Evolutionary conservation across 2,113 vertebrate genomes (phyloP).

Genomic region (Corythaeola cristata): DNA sequence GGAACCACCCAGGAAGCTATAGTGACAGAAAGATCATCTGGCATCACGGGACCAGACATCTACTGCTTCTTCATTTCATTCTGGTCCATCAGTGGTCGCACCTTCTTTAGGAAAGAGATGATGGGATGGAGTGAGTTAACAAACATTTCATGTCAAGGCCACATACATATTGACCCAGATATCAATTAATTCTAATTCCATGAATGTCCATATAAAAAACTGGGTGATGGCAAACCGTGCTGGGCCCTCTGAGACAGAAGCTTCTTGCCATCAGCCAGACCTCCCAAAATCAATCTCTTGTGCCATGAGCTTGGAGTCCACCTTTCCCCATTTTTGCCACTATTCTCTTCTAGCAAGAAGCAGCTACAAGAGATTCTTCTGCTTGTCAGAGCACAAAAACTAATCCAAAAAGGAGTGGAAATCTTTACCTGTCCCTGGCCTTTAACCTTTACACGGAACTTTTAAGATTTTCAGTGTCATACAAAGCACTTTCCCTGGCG

Average conservation of each 20-base stretch:
- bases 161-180: not conserved
- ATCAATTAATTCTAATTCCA: not conserved
- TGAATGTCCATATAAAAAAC: not conserved
- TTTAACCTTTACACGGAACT: not conserved
- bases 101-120: not conserved
- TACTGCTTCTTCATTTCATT: not conserved
- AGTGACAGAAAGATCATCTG: not conserved
- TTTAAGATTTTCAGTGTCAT: not conserved
- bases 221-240: not conserved
- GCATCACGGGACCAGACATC: not conserved
- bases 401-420: not conserved
- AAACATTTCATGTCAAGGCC: not conserved
- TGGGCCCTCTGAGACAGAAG: not conserved
- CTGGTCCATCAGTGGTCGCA: not conserved
- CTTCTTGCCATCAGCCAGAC: not conserved
- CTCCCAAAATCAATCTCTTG: not conserved
- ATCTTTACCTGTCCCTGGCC: not conserved
- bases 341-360: fast-evolving
- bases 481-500: not conserved
- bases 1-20: not conserved
- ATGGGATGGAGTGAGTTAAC: not conserved
- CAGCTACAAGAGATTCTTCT: not conserved
- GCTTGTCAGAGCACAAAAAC: not conserved
- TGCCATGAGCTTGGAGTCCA: not conserved
- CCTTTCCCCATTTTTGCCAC: not conserved